Percentiles rank a stretch among this genome's conserved stretches.
Conservation (phyloP, 2,113 vertebrate species). For the Osmerus mordax region DNA sequence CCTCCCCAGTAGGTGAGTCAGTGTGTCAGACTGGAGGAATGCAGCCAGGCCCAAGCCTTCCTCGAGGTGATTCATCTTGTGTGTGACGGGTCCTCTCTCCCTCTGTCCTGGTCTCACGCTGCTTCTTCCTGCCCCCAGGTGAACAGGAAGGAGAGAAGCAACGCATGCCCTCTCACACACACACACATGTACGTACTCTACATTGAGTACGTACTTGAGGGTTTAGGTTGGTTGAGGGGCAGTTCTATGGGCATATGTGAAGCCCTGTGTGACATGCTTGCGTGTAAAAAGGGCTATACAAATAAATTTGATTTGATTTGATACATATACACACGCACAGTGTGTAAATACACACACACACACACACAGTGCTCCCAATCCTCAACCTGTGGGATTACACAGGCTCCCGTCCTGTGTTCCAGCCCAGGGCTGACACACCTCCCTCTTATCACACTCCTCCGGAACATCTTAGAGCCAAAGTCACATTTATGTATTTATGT, state of each 20-base stretch:
- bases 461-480: no score
- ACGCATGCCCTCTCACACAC: neutral
- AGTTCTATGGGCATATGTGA: no score
- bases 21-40: conserved; percentile 27
- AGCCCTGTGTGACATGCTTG: no score
- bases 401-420: no score
- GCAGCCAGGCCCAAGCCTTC: conserved; percentile 20
- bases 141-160: neutral
- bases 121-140: neutral
- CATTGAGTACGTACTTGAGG: no score
- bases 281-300: no score
- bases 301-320: no score
- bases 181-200: no score
- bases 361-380: conserved; percentile 21
- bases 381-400: conserved; percentile 28
- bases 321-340: neutral
- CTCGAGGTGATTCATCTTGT: conserved; percentile 25
- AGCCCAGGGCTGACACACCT: neutral
- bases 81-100: conserved; percentile 10
- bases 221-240: no score
- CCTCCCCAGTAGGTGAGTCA: neutral
- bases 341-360: neutral
- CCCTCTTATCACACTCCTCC: neutral
- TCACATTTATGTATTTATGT: no score
- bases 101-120: conserved; percentile 12